Conservation (phyloP, 2,888 invertebrate species). For the Syrista parreyssii region DNA sequence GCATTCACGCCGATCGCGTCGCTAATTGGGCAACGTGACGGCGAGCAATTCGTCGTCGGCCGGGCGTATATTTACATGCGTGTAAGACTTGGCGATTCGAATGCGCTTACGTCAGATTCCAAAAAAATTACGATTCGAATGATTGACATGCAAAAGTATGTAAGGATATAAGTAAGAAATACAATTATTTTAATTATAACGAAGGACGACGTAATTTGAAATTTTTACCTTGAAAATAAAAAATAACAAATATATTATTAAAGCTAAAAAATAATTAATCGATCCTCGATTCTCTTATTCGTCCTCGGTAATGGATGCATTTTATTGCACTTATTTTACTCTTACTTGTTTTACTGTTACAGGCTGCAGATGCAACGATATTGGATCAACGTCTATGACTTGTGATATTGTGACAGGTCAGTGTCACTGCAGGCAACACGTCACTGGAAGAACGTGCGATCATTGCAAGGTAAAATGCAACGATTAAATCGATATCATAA, state of each 20-base stretch:
- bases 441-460: slow-evolving; percentile 80
- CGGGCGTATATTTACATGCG: not conserved
- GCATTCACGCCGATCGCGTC: slow-evolving; percentile 34
- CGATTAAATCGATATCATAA: not conserved
- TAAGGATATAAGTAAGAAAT: not conserved
- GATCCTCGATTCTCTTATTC: not conserved
- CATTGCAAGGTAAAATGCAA: slow-evolving; percentile 74
- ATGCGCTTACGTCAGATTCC: not conserved
- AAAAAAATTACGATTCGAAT: not conserved
- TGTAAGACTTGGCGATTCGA: not conserved
- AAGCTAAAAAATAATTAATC: not conserved
- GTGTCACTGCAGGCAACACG: slow-evolving; percentile 80
- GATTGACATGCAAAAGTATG: not conserved
- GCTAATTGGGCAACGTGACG: not conserved
- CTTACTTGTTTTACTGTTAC: slow-evolving; percentile 64
- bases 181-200: too few relatives aligned
- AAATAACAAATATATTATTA: too few relatives aligned
- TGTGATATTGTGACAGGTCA: slow-evolving; percentile 85
- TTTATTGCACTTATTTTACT: not conserved
- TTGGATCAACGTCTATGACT: slow-evolving; percentile 76
- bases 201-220: too few relatives aligned
- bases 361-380: slow-evolving; percentile 88
- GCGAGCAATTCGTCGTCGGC: not conserved
- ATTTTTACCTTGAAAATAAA: not conserved
- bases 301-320: not conserved